Base-by-base conservation (phyloP, 30 jellyfish, hydroid and myxozoan species). In the Hydractinia echinata region DNA sequence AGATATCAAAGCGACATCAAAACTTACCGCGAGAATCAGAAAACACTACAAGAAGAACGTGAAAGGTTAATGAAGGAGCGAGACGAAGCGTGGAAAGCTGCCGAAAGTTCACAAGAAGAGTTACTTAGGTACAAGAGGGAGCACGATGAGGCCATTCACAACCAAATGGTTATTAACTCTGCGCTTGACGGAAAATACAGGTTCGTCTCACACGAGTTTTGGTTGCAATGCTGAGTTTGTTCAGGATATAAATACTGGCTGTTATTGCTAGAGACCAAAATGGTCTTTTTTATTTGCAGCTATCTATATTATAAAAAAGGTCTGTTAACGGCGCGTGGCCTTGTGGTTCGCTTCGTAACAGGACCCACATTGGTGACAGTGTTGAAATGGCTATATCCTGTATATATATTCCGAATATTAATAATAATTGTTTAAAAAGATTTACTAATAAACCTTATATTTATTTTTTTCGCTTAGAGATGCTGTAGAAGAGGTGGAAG, bases 151-250 rank as follows among this genome's bases (percentile, higher is more conserved):
- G 51, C 79, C 10, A 61, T 77, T 16, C 81, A 55, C 51, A 18
- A 51, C 5, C 85, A 77, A n/a, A 16, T 77, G 53, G 30, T 54
- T 19, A 55, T 77, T 15, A 77, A 77, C 52, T 15, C 16, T 10
- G 5, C 76, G 9, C 85, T 77, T 18, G 85, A 77, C 21, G 77
- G 60, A n/a, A 52, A 77, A 8, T 77, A 77, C 85, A 77, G 76
- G 85, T 77, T 30, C 44, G 44, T 30, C 2, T 30, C 44, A 30
- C 44, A 30, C 2, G 44, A 2, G 44, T 30, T 30, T 30, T 30
- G 2, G 44, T 30, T 30, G 44, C 44, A 30, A 30, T 30, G 44
- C 44, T 30, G 1, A 30, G 44, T 30, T 30, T 30, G 44, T 30
- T 30, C 44, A 30, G 1, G 44, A 30, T 30, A 30, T 30, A 30